A percentile compares a stretch with the other conserved stretches of the same genome.
phyloP scores from a whole-genome alignment of 1,140 invertebrate species.

The Trachelipus rathkii region DNA sequence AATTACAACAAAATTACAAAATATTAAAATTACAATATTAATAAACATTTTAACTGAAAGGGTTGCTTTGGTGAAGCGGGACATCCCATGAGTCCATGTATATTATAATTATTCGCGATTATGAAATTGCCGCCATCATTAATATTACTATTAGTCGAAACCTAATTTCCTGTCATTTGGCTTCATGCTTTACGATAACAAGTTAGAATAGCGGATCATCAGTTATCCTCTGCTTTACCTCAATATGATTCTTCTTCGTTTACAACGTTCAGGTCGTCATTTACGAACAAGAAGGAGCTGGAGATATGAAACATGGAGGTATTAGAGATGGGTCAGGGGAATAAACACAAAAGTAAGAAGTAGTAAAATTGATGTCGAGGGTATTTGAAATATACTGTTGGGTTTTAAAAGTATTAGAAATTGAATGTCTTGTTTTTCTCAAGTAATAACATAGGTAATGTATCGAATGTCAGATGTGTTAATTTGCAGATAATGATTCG shows the following conservation, averaged over 20 bases:
- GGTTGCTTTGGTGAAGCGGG: too few species aligned
- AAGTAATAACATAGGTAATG: conserved; percentile 12
- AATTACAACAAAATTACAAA: too few species aligned
- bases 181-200: conserved; percentile 48
- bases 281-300: conserved; percentile 59
- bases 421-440: too few species aligned
- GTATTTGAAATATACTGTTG: not conserved
- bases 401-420: not conserved
- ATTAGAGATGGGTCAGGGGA: conserved; percentile 68
- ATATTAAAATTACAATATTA: too few species aligned
- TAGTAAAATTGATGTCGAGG: not conserved
- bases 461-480: too few species aligned
- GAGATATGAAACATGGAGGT: conserved; percentile 60
- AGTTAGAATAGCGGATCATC: conserved; percentile 56
- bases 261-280: conserved; percentile 53
- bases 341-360: conserved; percentile 59
- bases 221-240: conserved; percentile 51
- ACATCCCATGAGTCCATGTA: too few species aligned
- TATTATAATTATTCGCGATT: too few species aligned
- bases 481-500: too few species aligned
- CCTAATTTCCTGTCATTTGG: not conserved
- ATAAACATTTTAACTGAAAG: too few species aligned
- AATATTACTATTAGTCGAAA: not conserved
- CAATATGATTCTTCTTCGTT: conserved; percentile 51
- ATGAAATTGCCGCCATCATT: too few species aligned